phyloP scores from a whole-genome alignment of 2,797 vertebrate genomes.

The Sardinella longiceps region DNA sequence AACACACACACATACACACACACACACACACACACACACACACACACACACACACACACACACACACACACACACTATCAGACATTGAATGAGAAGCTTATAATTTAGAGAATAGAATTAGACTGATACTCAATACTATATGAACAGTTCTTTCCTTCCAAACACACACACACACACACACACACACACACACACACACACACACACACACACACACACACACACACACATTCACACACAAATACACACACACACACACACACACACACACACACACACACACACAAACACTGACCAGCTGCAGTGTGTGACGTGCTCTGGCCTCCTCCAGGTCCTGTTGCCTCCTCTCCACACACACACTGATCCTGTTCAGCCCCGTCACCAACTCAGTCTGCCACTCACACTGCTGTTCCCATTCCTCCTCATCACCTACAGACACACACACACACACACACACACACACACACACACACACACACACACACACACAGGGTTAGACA shows the following conservation, averaged over 20 bases:
- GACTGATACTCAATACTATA: no score
- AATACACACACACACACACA: slow-evolving; percentile 17
- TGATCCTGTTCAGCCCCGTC: slow-evolving; percentile 74
- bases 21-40: no score
- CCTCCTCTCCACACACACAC: slow-evolving; percentile 73
- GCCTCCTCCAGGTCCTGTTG: slow-evolving; percentile 68
- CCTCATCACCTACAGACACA: slow-evolving; percentile 72
- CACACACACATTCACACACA: slow-evolving; percentile 8
- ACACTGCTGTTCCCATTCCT: slow-evolving; percentile 81
- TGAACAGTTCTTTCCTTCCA: no score
- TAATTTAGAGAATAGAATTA: no score
- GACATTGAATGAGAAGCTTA: no score
- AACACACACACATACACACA: no score
- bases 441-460: slow-evolving; percentile 43
- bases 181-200: background rate
- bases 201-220: no score
- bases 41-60: no score
- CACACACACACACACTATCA: background rate
- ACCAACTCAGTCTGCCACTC: slow-evolving; percentile 70
- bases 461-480: background rate
- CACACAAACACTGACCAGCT: background rate
- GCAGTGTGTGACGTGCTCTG: slow-evolving; percentile 49
- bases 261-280: slow-evolving; percentile 8
- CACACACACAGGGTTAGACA: no score
- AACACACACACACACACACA: background rate